phyloP scores from a whole-genome alignment of 2,888 invertebrate genomes.

The Ligdia adustata region DNA sequence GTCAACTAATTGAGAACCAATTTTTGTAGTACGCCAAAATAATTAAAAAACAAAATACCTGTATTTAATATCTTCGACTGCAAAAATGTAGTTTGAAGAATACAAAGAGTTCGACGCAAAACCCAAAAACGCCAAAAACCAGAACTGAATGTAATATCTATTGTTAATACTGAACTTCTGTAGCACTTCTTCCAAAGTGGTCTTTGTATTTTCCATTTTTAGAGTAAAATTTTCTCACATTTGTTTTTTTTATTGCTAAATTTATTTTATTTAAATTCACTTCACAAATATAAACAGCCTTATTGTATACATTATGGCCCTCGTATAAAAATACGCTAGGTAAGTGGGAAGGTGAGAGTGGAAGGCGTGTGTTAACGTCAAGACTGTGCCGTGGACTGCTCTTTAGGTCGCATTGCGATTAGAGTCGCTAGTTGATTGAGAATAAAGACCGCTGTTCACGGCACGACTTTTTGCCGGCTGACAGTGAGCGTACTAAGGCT shows the following conservation, averaged over 20 bases:
- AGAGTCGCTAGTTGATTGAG: conserved; percentile 2
- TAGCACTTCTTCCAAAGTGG: conserved; percentile 66
- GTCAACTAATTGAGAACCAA: no score
- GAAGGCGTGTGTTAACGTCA: not conserved
- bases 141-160: conserved; percentile 82
- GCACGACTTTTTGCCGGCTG: conserved; percentile 4
- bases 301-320: no score
- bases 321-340: no score
- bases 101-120: conserved; percentile 84
- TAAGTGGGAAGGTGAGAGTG: no score
- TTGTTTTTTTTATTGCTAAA: no score
- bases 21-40: no score
- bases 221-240: no score
- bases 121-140: conserved; percentile 81
- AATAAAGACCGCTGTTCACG: conserved; percentile 14
- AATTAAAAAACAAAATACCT: conserved; percentile 16
- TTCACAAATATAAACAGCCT: no score
- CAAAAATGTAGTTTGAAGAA: conserved; percentile 86
- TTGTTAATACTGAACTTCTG: conserved; percentile 79
- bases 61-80: conserved; percentile 84
- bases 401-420: not conserved
- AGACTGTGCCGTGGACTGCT: not conserved
- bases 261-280: no score
- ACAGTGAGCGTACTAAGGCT: not conserved
- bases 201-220: conserved; percentile 27